phyloP scores from a whole-genome alignment of 2,888 invertebrate species.

The Papilio gigon region DNA sequence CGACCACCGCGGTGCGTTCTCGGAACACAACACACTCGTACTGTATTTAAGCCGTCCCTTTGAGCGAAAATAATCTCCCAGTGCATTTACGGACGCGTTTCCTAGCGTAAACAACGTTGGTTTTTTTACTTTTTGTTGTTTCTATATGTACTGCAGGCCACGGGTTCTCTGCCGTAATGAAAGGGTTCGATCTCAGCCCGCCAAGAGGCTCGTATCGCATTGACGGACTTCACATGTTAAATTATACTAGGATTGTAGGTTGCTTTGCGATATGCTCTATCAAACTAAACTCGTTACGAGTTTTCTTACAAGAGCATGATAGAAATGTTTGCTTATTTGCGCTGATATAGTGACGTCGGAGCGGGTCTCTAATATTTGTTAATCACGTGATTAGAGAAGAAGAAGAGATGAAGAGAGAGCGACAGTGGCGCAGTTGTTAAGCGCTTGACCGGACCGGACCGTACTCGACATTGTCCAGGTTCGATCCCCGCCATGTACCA shows the following conservation, averaged over 20 bases:
- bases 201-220: conserved; percentile 26
- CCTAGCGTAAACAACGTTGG: conserved; percentile 49
- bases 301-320: neutral
- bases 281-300: neutral
- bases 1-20: conserved; percentile 70
- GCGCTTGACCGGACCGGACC: no score
- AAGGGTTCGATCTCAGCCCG: conserved; percentile 25
- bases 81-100: conserved; percentile 50
- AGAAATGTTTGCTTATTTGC: neutral
- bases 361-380: conserved; percentile 1
- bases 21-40: conserved; percentile 57
- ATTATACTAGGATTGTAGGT: conserved; percentile 31
- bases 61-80: conserved; percentile 52
- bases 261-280: conserved; percentile 1
- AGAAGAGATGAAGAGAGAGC: no score
- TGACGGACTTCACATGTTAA: conserved; percentile 32
- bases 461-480: no score
- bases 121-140: conserved; percentile 38
- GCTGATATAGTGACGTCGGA: neutral
- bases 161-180: conserved; percentile 31
- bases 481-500: no score
- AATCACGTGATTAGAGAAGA: no score
- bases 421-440: no score
- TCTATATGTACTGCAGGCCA: conserved; percentile 37
- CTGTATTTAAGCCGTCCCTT: conserved; percentile 61